Evolutionary conservation across 2,888 invertebrate genomes (phyloP).

Genomic region (Euclidia mi): DNA sequence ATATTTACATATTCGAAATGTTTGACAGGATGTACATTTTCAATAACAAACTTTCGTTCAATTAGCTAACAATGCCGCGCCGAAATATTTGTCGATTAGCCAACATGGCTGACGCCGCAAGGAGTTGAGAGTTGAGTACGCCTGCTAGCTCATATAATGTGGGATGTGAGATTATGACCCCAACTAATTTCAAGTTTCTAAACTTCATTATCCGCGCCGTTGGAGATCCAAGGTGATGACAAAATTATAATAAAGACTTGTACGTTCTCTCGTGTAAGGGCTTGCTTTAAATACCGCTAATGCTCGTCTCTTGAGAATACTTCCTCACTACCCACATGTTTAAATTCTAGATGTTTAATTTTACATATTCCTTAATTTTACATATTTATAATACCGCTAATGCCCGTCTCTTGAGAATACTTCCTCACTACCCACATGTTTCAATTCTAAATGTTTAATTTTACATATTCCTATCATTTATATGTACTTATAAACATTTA

Average conservation of each 20-base stretch:
- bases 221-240: conserved; percentile 80
- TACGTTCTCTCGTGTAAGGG: conserved; percentile 29
- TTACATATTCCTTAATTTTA: no score
- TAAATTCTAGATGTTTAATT: neutral
- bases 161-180: conserved; percentile 77
- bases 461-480: no score
- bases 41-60: conserved; percentile 52
- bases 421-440: neutral
- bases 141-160: conserved; percentile 65
- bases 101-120: conserved; percentile 42
- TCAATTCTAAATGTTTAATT: neutral
- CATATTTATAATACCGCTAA: conserved; percentile 34
- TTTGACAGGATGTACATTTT: conserved; percentile 48
- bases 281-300: conserved; percentile 35
- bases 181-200: conserved; percentile 85
- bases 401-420: conserved; percentile 5
- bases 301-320: conserved; percentile 5
- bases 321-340: neutral
- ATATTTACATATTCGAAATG: conserved; percentile 30
- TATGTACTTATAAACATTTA: no score
- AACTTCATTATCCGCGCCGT: conserved; percentile 84
- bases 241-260: conserved; percentile 75
- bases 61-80: conserved; percentile 59
- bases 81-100: conserved; percentile 51
- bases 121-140: conserved; percentile 56